phyloP scores from a whole-genome alignment of 1,140 invertebrate species.

The Lepidotrigona ventralis region DNA sequence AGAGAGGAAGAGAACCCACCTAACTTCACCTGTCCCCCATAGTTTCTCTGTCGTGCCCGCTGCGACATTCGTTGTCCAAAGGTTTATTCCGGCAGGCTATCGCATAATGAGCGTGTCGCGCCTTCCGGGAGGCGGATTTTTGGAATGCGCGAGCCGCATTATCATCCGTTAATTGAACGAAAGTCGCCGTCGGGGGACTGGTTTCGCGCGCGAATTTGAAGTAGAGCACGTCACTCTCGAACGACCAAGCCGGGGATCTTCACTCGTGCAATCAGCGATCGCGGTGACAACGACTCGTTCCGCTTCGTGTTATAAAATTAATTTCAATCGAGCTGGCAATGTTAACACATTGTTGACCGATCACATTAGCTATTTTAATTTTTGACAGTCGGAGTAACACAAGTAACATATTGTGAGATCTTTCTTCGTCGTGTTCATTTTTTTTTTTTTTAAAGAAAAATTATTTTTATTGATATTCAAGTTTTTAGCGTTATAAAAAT shows the following conservation, averaged over 20 bases:
- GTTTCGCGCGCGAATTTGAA: slow-evolving; percentile 22
- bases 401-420: too few species aligned
- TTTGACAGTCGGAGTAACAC: too few species aligned
- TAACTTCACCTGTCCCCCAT: too few species aligned
- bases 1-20: background rate
- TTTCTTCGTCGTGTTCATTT: too few species aligned
- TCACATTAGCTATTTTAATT: too few species aligned
- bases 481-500: too few species aligned
- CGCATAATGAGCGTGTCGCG: slow-evolving; percentile 45
- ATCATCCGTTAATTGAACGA: slow-evolving; percentile 38
- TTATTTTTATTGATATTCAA: too few species aligned
- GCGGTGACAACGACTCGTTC: background rate
- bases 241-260: background rate
- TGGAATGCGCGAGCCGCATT: slow-evolving; percentile 35
- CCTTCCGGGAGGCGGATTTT: slow-evolving; percentile 39
- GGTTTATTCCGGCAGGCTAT: slow-evolving; percentile 43
- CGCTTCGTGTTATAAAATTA: background rate
- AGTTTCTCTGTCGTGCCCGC: background rate
- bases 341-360: background rate
- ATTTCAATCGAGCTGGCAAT: background rate
- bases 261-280: slow-evolving; percentile 2
- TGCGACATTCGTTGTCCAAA: slow-evolving; percentile 24
- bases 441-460: too few species aligned
- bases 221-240: background rate
- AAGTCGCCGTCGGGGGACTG: background rate